Base-by-base conservation (phyloP, 2,113 vertebrate species). In the Dinomys branickii region DNA sequence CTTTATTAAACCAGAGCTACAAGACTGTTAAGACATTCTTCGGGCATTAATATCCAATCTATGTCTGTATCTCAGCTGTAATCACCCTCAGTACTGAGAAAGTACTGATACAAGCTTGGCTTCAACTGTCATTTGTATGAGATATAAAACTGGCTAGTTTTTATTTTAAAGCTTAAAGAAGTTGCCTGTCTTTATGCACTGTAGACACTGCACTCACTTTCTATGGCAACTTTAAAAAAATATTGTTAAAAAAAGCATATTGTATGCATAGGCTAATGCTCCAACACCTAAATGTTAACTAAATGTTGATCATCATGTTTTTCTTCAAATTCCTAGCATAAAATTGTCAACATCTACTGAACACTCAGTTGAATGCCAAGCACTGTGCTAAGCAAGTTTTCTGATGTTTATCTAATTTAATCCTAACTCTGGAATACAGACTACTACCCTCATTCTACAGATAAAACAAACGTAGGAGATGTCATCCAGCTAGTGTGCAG, bases 81-180 rank as follows among this genome's bases (percentile, higher is more conserved):
- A 73, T 81, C 65, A 90, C 82, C 24, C 7, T 90, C 11, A 73
- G 44, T 71, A 71, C 41, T 52, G 33, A 90, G 24, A 85, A 85
- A 59, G 16, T 81, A 8, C 22, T 80, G 50, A 81, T 71, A 77
- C 8, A 30, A 78, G 91, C 91, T 54, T 88, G 26, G 24, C 28
- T 90, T 92, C 71, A 95, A 69, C 13, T 65, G 1, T 41, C 86
- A 88, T 41, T 52, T 88, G 28, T 69, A 50, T 63, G 85, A 96
- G 59, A 84, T 65, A 93, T 58, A 97, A 83, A n/a, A 95, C 54
- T 87, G 47, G 84, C 84, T 90, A 91, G 47, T 83, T 94, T 88
- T 58, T 67, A 86, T 59, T 84, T 86, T 24, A 90, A 91, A 67
- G 14, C 24, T 63, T 92, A 95, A 94, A 73, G 73, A 59, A 94